phyloP scores from a whole-genome alignment of 1,140 invertebrate species.

The Magallana angulata region DNA sequence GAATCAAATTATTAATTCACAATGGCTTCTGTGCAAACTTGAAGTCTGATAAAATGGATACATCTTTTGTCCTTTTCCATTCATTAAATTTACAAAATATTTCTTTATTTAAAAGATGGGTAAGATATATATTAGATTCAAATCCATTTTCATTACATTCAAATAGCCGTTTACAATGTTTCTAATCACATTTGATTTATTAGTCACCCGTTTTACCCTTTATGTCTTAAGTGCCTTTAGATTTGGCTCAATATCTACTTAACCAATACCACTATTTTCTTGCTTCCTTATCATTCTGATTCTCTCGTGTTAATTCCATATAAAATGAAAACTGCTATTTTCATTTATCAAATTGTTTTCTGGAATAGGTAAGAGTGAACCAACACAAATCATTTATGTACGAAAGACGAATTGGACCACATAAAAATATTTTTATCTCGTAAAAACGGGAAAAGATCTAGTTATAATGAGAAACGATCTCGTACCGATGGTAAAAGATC shows the following conservation, averaged over 20 bases:
- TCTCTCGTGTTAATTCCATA: neutral
- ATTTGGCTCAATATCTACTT: neutral
- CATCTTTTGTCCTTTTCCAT: neutral
- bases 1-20: too few relatives aligned
- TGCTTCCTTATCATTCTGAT: neutral
- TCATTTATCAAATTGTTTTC: neutral
- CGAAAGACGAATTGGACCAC: too few relatives aligned
- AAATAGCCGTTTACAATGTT: neutral
- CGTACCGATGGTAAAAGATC: too few relatives aligned
- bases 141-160: neutral
- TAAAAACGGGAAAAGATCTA: too few relatives aligned
- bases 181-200: neutral
- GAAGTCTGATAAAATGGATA: neutral
- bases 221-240: neutral
- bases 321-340: neutral
- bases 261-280: neutral
- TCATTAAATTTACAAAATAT: neutral
- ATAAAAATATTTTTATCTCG: too few relatives aligned
- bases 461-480: too few relatives aligned
- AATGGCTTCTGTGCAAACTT: too few relatives aligned
- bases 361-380: neutral
- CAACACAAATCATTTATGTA: neutral
- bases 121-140: neutral
- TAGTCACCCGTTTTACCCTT: neutral
- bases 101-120: neutral